A percentile compares a stretch with the other conserved stretches of the same genome.
Evolutionary conservation across 92 coral and sea anemone genomes (phyloP).

Genomic region (Parazoanthus swiftii): DNA sequence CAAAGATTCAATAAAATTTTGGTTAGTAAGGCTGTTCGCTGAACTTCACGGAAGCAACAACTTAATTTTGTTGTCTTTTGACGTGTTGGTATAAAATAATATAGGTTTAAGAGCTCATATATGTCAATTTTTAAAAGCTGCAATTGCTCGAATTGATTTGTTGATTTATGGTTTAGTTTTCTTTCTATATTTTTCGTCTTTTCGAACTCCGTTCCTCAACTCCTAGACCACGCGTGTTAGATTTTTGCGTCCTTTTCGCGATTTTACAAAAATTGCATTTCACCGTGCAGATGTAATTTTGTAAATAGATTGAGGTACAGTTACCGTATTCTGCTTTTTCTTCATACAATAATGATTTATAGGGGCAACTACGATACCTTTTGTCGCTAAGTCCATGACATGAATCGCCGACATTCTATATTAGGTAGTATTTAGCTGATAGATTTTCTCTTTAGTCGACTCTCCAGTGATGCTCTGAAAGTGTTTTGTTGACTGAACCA

Average conservation of each 20-base stretch:
- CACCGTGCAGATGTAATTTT: not conserved
- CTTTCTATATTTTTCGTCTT: no score
- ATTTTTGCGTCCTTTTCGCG: not conserved
- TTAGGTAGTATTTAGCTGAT: not conserved
- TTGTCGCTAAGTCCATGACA: constrained; percentile 42
- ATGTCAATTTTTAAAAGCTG: no score
- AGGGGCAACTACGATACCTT: constrained; percentile 5
- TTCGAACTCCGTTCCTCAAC: not conserved
- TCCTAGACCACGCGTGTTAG: not conserved
- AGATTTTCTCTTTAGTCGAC: not conserved
- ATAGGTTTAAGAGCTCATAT: not conserved
- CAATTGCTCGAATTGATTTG: no score
- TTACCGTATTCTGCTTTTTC: not conserved
- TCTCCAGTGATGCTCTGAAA: not conserved
- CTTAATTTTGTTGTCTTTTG: not conserved
- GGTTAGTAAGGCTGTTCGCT: not conserved
- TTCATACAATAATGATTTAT: not conserved
- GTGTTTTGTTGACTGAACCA: not conserved
- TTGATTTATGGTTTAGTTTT: no score
- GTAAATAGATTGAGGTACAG: not conserved
- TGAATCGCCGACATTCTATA: constrained; percentile 34
- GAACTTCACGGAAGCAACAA: not conserved
- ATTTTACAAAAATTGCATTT: not conserved
- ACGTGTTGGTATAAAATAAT: not conserved
- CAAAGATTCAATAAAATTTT: not conserved